Evolutionary conservation across 2,797 vertebrate genomes (phyloP).

Genomic region (Channallabes apus): DNA sequence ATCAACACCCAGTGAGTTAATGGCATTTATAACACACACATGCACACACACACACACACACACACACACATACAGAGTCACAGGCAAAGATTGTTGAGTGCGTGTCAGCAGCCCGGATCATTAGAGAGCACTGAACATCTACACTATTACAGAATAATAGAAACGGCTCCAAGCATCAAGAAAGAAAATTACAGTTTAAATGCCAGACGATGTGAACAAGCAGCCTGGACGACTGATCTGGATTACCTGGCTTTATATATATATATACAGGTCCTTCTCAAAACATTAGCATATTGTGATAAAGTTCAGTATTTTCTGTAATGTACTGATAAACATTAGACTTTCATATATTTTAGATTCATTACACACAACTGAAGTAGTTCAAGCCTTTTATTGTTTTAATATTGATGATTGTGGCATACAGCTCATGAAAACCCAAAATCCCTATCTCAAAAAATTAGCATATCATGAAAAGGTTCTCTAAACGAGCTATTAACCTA

Average conservation of each 20-base stretch:
- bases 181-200: constrained; percentile 23
- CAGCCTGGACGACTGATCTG: background rate
- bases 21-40: background rate
- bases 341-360: too few species aligned
- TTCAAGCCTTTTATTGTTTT: too few species aligned
- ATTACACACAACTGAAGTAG: too few species aligned
- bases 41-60: constrained; percentile 4
- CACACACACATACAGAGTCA: background rate
- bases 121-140: constrained; percentile 15
- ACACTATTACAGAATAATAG: constrained; percentile 22
- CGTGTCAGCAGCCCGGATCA: background rate
- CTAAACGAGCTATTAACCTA: too few species aligned
- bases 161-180: background rate
- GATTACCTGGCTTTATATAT: background rate
- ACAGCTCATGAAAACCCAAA: too few species aligned
- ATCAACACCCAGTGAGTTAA: constrained; percentile 83
- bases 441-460: too few species aligned
- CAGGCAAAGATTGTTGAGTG: background rate
- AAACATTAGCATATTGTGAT: too few species aligned
- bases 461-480: too few species aligned
- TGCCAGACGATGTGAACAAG: constrained; percentile 21
- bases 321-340: too few species aligned
- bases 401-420: too few species aligned
- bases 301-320: too few species aligned
- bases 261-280: too few species aligned